Percentiles rank a stretch among this genome's conserved stretches.
Conservation (phyloP, 2,113 vertebrate genomes). For the Ciconia stormi region DNA sequence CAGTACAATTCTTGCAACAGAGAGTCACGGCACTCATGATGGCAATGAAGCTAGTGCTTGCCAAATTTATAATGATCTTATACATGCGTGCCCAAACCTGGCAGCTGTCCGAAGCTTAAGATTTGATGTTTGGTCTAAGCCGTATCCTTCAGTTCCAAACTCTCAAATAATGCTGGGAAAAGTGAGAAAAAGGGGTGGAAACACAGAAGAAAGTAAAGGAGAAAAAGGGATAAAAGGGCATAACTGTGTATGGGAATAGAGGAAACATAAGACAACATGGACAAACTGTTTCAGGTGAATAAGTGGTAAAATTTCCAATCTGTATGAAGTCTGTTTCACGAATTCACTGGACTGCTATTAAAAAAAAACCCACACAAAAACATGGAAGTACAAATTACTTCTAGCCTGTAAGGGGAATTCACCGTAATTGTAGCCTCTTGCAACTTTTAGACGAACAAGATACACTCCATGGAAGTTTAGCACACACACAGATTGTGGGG, state of each 20-base stretch:
- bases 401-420: background rate
- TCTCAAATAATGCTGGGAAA: background rate
- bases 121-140: background rate
- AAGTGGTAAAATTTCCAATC: background rate
- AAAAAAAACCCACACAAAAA: background rate
- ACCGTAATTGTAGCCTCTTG: background rate
- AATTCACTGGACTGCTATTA: background rate
- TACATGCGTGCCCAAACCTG: background rate
- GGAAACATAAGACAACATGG: background rate
- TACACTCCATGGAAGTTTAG: background rate
- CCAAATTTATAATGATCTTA: background rate
- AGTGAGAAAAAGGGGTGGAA: background rate
- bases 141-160: background rate
- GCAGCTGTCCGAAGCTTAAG: background rate
- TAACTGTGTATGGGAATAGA: background rate
- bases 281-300: background rate
- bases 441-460: background rate
- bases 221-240: background rate
- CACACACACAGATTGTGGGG: background rate
- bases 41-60: background rate
- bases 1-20: background rate
- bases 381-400: background rate
- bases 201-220: background rate
- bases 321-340: background rate
- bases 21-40: background rate